Evolutionary conservation across 2,888 invertebrate genomes (phyloP), one percentile per base, ranked within the genome.

Genomic region (Diachrysia chrysitis): DNA sequence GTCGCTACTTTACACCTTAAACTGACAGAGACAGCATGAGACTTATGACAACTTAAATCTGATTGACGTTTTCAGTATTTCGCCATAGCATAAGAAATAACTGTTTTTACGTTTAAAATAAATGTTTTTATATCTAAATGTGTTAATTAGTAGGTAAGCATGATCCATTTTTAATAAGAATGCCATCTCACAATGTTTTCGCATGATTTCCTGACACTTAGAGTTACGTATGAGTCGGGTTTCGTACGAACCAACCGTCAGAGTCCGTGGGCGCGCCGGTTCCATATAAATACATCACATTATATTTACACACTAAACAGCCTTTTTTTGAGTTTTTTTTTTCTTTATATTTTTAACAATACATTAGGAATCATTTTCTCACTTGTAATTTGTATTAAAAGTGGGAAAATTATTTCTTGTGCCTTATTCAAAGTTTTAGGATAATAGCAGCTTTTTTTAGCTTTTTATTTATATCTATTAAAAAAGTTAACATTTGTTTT

Each of bases 161-260:
- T 51, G 21, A 51, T 51, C 48, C 19, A 51, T 51, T 21, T 12
- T 5, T 4, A 48, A 62, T 29, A 14, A 42, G 6, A 2, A 37
- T 56, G 48, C 56, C 56, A 56, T 55, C 69, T 68, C 53, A 19
- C 57, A 29, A 60, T 60, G 58, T n/a, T 12, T 19, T 54, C 68
- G 71, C 74, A 72, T 70, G 79, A 83, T 74, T 82, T 80, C 81
- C 80, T 79, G 71, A 77, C 37, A 79, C 88, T 87, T 87, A 86
- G 51, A 64, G 84, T 84, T 88, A 88, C 69, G 69, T 66, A 87
- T 92, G 94, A 94, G 95, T 93, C 94, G 94, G 94, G 94, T 92
- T 91, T 85, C 90, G 59, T 67, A 70, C 78, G 81, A 81, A 80
- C 83, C 79, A 76, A 82, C 78, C 71, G 68, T 76, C 66, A 42